Evolutionary conservation across 2,113 vertebrate species (phyloP).

Genomic region (Toxotes jaculatrix): DNA sequence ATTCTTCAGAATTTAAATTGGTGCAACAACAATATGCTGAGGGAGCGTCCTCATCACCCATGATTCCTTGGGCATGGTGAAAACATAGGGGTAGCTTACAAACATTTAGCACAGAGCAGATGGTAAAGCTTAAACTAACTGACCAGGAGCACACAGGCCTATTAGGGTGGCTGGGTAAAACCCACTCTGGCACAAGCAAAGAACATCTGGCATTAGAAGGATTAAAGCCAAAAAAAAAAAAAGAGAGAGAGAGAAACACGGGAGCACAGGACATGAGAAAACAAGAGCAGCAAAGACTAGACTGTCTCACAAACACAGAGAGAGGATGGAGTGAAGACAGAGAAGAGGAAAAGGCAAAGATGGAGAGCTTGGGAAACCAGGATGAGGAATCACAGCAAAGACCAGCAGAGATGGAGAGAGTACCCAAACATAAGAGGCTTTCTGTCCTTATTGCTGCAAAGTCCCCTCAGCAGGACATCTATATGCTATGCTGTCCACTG

Average conservation of each 20-base stretch:
- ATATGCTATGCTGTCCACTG: slow-evolving; percentile 9
- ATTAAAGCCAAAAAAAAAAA: slow-evolving; percentile 59
- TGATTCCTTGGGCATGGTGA: slow-evolving; percentile 42
- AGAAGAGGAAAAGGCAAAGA: slow-evolving; percentile 6
- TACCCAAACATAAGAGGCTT: slow-evolving; percentile 16
- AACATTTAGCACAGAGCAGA: slow-evolving; percentile 60
- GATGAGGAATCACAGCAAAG: slow-evolving; percentile 27
- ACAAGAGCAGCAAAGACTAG: background rate
- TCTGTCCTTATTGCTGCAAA: slow-evolving; percentile 54
- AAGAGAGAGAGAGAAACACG: background rate
- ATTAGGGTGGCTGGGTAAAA: slow-evolving; percentile 60
- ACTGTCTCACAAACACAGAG: background rate
- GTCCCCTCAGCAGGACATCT: slow-evolving; percentile 44
- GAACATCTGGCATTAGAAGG: slow-evolving; percentile 75
- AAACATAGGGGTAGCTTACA: slow-evolving; percentile 28
- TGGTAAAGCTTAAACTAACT: slow-evolving; percentile 63
- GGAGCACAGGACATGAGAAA: background rate
- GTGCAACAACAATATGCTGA: background rate
- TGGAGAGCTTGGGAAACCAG: slow-evolving; percentile 13
- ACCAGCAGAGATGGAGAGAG: slow-evolving; percentile 1
- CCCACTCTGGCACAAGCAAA: slow-evolving; percentile 62
- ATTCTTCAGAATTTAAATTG: background rate
- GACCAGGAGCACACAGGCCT: slow-evolving; percentile 53
- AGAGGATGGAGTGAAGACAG: background rate
- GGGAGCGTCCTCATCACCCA: slow-evolving; percentile 27